These are phyloP conservation scores for Eunapius fragilis DNA, from an alignment of 37 sponge, comb jelly and placozoan genomes.

Conservation along the genomic window DNA sequence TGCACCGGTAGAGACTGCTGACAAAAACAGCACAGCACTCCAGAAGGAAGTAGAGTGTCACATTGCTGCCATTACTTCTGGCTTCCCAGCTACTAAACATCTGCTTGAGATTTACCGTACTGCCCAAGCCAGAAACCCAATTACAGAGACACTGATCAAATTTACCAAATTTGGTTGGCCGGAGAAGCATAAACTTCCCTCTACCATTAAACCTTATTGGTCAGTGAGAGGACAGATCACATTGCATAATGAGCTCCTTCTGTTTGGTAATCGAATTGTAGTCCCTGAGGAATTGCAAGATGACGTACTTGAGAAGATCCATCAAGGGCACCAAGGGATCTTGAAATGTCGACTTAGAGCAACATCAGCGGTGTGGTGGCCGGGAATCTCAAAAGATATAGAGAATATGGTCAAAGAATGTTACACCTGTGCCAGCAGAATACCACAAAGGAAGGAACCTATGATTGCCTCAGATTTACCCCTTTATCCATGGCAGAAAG, in stretches of 20 bases:
- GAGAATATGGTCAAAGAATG: no score
- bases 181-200: background rate
- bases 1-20: background rate
- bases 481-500: no score
- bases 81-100: constrained; percentile 12
- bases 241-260: background rate
- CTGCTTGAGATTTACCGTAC: constrained; percentile 1
- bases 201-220: background rate
- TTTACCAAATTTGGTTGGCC: constrained; percentile 17
- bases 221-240: background rate
- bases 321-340: no score
- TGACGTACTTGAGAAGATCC: no score
- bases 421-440: background rate
- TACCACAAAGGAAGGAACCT: no score
- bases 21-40: background rate
- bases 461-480: no score
- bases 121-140: constrained; percentile 20
- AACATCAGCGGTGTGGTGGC: no score
- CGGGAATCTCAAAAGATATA: no score
- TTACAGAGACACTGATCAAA: constrained; percentile 4
- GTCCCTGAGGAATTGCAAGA: background rate
- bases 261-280: background rate
- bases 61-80: background rate
- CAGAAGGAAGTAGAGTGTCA: constrained; percentile 10
- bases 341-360: no score